Evolutionary conservation across 2,797 vertebrate genomes (phyloP).

Genomic region (Hylomyscus alleni): DNA sequence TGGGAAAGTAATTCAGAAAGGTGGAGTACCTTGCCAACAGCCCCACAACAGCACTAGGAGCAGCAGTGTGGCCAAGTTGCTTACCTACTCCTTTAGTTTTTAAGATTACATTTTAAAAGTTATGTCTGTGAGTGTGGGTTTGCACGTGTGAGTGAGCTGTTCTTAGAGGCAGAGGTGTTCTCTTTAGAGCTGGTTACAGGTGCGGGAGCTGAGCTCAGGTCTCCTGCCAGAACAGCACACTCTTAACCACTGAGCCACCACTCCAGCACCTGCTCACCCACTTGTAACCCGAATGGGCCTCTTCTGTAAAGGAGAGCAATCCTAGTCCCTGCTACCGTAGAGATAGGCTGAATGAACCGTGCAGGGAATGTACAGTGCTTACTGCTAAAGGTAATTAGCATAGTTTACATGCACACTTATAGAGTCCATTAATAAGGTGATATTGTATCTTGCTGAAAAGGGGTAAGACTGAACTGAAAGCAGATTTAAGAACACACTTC

Average conservation of each 20-base stretch:
- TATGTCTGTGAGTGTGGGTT: not conserved
- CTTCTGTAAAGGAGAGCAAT: not conserved
- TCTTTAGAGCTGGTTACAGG: not conserved
- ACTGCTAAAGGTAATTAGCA: not conserved
- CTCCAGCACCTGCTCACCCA: not conserved
- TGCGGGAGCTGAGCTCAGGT: not conserved
- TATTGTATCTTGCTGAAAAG: not conserved
- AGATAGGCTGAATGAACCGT: not conserved
- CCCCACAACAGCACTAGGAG: not conserved
- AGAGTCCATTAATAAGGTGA: not conserved
- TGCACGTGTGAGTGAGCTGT: not conserved
- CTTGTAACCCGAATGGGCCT: not conserved
- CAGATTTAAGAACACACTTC: not conserved
- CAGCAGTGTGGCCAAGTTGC: not conserved
- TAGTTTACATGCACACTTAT: not conserved
- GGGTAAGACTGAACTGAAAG: not conserved
- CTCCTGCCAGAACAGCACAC: not conserved
- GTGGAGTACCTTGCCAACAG: not conserved
- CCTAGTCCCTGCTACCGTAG: not conserved
- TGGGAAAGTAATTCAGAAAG: not conserved
- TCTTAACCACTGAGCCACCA: not conserved
- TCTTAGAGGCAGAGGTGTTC: not conserved
- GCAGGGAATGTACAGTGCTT: not conserved
- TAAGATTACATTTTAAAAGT: not conserved
- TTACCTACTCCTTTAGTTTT: not conserved